Evolutionary conservation across 2,797 vertebrate genomes (phyloP), one percentile per base, ranked within the genome.

Genomic region (Enteromius treurensis): DNA sequence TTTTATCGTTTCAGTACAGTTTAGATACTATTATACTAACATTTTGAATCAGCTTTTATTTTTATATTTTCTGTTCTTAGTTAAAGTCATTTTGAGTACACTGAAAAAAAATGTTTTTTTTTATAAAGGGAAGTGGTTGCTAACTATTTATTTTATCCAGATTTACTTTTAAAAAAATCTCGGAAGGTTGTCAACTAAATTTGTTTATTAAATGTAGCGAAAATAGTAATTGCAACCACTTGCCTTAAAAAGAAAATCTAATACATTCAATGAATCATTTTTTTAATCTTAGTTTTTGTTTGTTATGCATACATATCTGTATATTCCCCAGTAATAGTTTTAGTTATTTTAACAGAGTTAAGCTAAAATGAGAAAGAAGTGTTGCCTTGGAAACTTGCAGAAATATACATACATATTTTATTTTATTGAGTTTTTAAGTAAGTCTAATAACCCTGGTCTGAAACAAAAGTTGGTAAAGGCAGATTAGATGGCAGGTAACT

Each of bases 11-110:
- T 64, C 5, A 19, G 14, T 17, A 15, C 29, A 7, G n/a, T 29
- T 62, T 15, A 32, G 14, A 17, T 64, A 8, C 11, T 14, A 62
- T 62, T 62, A 17, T 17, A 64, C 26, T 64, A 29, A 64, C 7
- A 64, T 64, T 64, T 62, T 29, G 23, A 62, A 62, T 62, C 5
- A 62, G 26, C 60, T 29, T 62, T 60, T 60, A 60, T 60, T 62
- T 62, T 62, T 17, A 32, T 6, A 8, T 32, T 32, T 29, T 29
- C 26, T 29, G 60, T 62, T 62, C 29, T 32, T 32, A 32, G 21
- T 58, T 23, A 23, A 26, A 26, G 62, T 64, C 9, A 29, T 62
- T 62, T 14, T 62, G 29, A 29, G 26, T 62, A 3, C 21, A 19
- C 49, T 17, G 47, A 49, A 17, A 1, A 5, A 49, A 49, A 49